A percentile compares a stretch with the other conserved stretches of the same genome.
Conservation (phyloP, 2,113 vertebrate species). For the Passer montanus region DNA sequence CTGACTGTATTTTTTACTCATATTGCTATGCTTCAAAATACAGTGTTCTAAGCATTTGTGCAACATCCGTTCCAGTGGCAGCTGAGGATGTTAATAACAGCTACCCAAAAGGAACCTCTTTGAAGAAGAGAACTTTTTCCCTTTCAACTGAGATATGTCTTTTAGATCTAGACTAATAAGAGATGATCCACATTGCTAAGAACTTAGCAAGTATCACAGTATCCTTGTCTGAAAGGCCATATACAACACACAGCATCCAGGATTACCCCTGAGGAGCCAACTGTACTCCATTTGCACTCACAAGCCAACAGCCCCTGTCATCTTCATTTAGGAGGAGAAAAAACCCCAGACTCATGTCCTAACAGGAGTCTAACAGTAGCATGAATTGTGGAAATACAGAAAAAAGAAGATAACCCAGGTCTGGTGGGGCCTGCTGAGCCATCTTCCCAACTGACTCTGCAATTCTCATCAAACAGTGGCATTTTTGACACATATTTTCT, state of each 20-base stretch:
- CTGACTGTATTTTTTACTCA: not conserved
- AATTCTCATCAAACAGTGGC: not conserved
- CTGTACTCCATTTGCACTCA: not conserved
- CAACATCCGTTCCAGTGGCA: not conserved
- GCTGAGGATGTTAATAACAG: not conserved
- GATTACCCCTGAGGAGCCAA: not conserved
- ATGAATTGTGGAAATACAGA: not conserved
- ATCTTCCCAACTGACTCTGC: not conserved
- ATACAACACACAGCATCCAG: not conserved
- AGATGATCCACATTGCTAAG: not conserved
- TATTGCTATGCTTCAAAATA: not conserved
- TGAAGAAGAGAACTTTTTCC: not conserved
- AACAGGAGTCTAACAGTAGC: not conserved
- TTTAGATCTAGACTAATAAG: not conserved
- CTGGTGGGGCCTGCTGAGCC: not conserved
- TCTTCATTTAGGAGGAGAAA: not conserved
- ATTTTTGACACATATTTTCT: not conserved
- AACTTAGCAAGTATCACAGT: not conserved
- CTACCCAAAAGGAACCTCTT: not conserved
- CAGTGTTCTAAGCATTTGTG: not conserved
- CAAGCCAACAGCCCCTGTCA: not conserved
- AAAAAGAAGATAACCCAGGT: not conserved
- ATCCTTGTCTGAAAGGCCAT: not conserved
- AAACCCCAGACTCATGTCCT: fast-evolving
- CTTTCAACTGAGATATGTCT: not conserved